Evolutionary conservation across 1,140 invertebrate species (phyloP).

Genomic region (Pogonognathellus flavescens): DNA sequence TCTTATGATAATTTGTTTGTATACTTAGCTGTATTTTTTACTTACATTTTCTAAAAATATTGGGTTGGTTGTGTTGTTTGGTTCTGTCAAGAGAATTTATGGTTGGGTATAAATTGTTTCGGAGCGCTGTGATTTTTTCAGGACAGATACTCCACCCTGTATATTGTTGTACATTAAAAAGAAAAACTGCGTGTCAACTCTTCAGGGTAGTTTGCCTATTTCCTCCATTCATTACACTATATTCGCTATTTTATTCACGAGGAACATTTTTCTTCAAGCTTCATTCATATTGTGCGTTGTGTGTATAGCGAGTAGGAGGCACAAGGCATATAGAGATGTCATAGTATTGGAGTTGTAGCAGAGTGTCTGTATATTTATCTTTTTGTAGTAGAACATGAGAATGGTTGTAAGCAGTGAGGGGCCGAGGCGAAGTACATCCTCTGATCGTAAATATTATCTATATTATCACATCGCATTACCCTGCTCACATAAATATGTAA

Average conservation of each 20-base stretch:
- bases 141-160: not conserved
- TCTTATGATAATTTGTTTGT: too few relatives aligned
- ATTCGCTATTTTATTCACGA: conserved; percentile 43
- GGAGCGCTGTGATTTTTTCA: too few relatives aligned
- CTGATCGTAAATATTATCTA: not conserved
- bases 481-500: conserved; percentile 16
- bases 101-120: too few relatives aligned
- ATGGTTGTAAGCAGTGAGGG: not conserved
- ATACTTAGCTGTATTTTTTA: not conserved
- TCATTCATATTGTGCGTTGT: conserved; percentile 3
- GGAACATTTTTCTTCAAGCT: conserved; percentile 14
- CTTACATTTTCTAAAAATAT: too few relatives aligned
- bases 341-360: not conserved
- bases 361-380: not conserved
- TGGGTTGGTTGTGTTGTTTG: too few relatives aligned
- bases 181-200: conserved; percentile 44
- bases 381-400: not conserved
- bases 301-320: not conserved
- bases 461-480: not conserved
- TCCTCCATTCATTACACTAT: conserved; percentile 41
- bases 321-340: too few relatives aligned
- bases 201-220: conserved; percentile 34
- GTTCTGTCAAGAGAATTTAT: too few relatives aligned
- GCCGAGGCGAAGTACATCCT: too few relatives aligned
- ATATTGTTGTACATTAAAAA: conserved; percentile 13